Conservation (phyloP, 2,888 invertebrate species). For the Polylopha cassiicola region DNA sequence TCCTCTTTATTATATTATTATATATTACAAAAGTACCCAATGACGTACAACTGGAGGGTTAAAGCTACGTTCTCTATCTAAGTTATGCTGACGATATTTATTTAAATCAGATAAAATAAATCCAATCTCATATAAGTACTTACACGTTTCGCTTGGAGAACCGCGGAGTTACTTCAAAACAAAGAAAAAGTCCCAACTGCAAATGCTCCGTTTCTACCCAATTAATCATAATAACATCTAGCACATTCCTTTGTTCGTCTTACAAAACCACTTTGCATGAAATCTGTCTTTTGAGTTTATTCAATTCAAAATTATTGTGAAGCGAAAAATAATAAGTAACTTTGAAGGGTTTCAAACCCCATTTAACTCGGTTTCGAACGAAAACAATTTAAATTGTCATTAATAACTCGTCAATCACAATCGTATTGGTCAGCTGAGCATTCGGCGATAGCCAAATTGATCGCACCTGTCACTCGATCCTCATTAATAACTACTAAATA, state of each 20-base stretch:
- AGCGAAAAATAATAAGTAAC: constrained; percentile 15
- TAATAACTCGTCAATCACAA: constrained; percentile 22
- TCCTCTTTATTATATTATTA: too few species aligned
- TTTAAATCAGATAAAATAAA: too few species aligned
- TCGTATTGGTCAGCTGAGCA: constrained; percentile 5
- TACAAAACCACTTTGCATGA: constrained; percentile 19
- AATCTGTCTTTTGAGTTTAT: constrained; percentile 14
- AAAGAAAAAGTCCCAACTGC: constrained; percentile 4
- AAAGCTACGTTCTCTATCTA: too few species aligned
- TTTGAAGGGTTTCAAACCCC: constrained; percentile 16
- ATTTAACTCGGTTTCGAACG: constrained; percentile 16
- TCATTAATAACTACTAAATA: constrained; percentile 14
- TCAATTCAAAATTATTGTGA: constrained; percentile 17
- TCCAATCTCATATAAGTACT: too few species aligned
- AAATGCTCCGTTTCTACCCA: constrained; percentile 9
- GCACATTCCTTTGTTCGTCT: constrained; percentile 16
- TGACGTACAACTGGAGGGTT: too few species aligned
- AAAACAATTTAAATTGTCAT: constrained; percentile 9
- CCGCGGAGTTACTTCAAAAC: too few species aligned
- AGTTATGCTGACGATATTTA: too few species aligned
- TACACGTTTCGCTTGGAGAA: too few species aligned
- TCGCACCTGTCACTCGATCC: not conserved
- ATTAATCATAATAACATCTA: constrained; percentile 18
- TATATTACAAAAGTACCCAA: too few species aligned
- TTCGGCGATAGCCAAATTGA: constrained; percentile 4